Percentiles rank a stretch among this genome's conserved stretches.
phyloP scores from a whole-genome alignment of 2,888 invertebrate genomes.

The Epistrophe eligans region DNA sequence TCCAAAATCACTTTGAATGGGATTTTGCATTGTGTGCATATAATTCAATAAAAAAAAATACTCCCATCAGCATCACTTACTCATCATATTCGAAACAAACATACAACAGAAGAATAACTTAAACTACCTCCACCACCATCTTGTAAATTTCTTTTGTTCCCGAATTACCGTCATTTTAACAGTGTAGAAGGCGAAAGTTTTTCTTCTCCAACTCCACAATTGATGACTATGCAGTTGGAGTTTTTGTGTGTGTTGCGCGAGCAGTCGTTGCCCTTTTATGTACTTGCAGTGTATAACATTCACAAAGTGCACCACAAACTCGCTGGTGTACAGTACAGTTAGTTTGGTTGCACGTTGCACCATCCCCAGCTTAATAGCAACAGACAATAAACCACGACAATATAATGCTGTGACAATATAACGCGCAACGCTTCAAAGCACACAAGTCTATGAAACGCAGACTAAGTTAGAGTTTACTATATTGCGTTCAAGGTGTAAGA shows the following conservation, averaged over 20 bases:
- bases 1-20: background rate
- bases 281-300: conserved; percentile 51
- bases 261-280: conserved; percentile 74
- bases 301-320: conserved; percentile 60
- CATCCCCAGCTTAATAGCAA: conserved; percentile 42
- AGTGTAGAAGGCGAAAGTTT: conserved; percentile 70
- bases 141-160: conserved; percentile 55
- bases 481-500: conserved; percentile 68
- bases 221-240: conserved; percentile 9
- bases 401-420: conserved; percentile 22
- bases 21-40: background rate
- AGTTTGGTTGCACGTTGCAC: conserved; percentile 59
- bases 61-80: background rate
- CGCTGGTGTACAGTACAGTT: conserved; percentile 28
- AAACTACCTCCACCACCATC: background rate
- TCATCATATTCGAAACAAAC: background rate
- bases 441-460: conserved; percentile 49
- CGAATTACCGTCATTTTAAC: conserved; percentile 25
- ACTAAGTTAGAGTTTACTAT: conserved; percentile 2
- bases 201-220: conserved; percentile 45
- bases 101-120: background rate
- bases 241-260: conserved; percentile 43
- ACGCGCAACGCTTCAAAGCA: conserved; percentile 49
- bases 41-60: background rate
- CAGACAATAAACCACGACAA: conserved; percentile 55